A percentile compares a stretch with the other conserved stretches of the same genome.
Conservation (phyloP, 2,113 vertebrate species). For the Aythya baeri region DNA sequence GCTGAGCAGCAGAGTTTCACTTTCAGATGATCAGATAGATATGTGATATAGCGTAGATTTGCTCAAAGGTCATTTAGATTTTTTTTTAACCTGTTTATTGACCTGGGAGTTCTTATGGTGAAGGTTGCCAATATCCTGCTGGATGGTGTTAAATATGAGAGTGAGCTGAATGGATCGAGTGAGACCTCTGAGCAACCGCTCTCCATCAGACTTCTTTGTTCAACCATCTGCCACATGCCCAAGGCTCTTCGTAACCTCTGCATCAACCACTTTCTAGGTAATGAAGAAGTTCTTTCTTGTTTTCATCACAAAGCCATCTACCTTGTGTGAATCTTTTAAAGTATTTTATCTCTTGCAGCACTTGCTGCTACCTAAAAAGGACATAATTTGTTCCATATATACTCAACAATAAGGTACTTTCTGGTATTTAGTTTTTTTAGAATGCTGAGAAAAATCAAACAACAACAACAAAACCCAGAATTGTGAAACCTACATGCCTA, state of each 20-base stretch:
- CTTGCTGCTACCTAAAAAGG: background rate
- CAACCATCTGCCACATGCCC: constrained; percentile 95
- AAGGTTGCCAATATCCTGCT: constrained; percentile 97
- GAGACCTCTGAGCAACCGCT: constrained; percentile 85
- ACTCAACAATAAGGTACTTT: background rate
- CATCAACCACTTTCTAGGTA: constrained; percentile 98
- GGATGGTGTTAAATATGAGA: constrained; percentile 94
- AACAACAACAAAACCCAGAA: background rate
- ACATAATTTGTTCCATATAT: background rate
- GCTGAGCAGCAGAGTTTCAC: background rate
- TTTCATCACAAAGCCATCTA: background rate
- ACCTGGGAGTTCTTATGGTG: constrained; percentile 27
- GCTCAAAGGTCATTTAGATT: background rate
- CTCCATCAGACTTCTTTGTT: constrained; percentile 88
- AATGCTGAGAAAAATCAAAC: background rate
- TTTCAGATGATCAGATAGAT: background rate
- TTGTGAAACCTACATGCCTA: background rate
- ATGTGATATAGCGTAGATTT: background rate
- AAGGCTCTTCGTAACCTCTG: constrained; percentile 92
- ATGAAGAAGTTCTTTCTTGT: background rate
- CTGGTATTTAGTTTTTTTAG: background rate
- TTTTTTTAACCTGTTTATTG: constrained; percentile 5
- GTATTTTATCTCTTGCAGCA: background rate
- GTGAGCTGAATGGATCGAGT: constrained; percentile 83
- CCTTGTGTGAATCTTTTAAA: background rate